These are phyloP conservation scores for Lycocorax pyrrhopterus DNA, from an alignment of 2,113 vertebrate genomes.

Conservation along the genomic window DNA sequence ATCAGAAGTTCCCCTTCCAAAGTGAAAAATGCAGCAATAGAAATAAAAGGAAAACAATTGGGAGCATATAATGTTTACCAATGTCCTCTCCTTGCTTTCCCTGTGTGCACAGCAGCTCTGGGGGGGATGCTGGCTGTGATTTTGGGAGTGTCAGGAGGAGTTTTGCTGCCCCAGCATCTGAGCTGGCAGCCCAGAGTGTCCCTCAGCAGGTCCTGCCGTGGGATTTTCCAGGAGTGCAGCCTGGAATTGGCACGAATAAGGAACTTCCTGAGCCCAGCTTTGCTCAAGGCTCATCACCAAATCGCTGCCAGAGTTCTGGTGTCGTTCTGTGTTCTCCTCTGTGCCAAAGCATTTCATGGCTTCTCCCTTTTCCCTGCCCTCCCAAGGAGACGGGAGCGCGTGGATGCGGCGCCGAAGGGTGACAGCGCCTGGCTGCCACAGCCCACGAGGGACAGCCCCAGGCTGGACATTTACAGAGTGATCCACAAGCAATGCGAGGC, in stretches of 20 bases:
- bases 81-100: not conserved
- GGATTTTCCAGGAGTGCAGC: not conserved
- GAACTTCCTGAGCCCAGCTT: not conserved
- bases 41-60: not conserved
- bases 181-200: not conserved
- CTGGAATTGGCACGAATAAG: rapidly evolving
- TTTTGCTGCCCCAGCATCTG: not conserved
- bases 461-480: conserved; percentile 84
- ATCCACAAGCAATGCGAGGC: conserved; percentile 85
- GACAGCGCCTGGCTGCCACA: conserved; percentile 69
- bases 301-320: rapidly evolving
- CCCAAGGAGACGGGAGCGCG: conserved; percentile 74
- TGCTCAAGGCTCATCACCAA: not conserved
- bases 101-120: not conserved
- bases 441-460: conserved; percentile 66
- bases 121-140: not conserved
- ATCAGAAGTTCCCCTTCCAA: not conserved
- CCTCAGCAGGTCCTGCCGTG: not conserved
- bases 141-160: not conserved
- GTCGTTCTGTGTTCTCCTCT: not conserved
- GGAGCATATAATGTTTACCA: not conserved
- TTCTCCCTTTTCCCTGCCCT: not conserved
- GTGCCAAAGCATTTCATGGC: not conserved
- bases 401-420: conserved; percentile 60
- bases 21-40: not conserved